These are phyloP conservation scores for Mustelus asterias DNA, from an alignment of 2,113 vertebrate genomes.

Conservation along the genomic window DNA sequence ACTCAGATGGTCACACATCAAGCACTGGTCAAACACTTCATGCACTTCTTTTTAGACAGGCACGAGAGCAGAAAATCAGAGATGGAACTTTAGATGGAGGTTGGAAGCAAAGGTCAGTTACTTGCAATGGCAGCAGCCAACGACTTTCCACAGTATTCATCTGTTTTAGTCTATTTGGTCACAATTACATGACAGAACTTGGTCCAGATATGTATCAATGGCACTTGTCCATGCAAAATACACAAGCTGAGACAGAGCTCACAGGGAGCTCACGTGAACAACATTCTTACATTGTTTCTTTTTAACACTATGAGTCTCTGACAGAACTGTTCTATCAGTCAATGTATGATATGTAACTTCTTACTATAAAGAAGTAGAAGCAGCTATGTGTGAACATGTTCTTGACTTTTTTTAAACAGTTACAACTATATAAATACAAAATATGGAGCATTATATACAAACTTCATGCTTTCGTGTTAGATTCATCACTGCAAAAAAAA, in stretches of 20 bases:
- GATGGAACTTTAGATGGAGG: constrained; percentile 53
- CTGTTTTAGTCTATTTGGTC: constrained; percentile 61
- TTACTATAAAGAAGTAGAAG: constrained; percentile 63
- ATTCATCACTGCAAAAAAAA: constrained; percentile 91
- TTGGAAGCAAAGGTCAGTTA: constrained; percentile 48
- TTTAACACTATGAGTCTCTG: constrained; percentile 16
- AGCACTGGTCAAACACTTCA: constrained; percentile 45
- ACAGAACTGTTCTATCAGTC: constrained; percentile 24
- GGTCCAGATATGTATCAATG: constrained; percentile 48
- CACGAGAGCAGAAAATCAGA: constrained; percentile 47
- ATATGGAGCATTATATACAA: constrained; percentile 88
- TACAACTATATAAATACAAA: constrained; percentile 89
- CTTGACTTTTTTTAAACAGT: constrained; percentile 61
- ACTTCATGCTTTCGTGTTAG: constrained; percentile 96
- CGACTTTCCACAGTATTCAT: constrained; percentile 47
- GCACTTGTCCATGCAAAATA: constrained; percentile 61
- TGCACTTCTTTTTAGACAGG: constrained; percentile 48
- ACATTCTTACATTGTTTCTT: constrained; percentile 21
- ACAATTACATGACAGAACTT: constrained; percentile 65
- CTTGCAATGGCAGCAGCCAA: constrained; percentile 54
- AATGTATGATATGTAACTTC: constrained; percentile 29
- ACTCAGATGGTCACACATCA: constrained; percentile 56
- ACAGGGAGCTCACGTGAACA: background rate
- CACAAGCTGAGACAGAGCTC: constrained; percentile 47
- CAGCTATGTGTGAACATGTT: constrained; percentile 72